Percentiles rank a stretch among this genome's conserved stretches.
phyloP scores from a whole-genome alignment of 2,888 invertebrate genomes.

The Gandaritis pyraliata region DNA sequence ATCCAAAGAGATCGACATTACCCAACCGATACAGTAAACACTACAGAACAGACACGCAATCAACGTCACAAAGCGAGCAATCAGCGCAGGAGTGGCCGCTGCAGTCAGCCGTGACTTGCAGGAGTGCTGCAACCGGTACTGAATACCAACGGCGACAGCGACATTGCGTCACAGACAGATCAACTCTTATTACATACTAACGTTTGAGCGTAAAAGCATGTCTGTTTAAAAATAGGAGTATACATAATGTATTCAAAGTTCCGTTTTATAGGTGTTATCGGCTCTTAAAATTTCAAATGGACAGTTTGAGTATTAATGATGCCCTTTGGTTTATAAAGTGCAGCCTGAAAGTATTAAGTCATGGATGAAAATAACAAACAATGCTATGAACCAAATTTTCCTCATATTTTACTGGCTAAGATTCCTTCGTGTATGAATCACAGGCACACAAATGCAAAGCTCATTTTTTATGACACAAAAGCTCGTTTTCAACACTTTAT shows the following conservation, averaged over 20 bases:
- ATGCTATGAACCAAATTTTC: too few species aligned
- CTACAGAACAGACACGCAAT: constrained; percentile 34
- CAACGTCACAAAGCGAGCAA: constrained; percentile 35
- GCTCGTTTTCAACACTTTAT: constrained; percentile 15
- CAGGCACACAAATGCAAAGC: not conserved
- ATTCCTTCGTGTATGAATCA: not conserved
- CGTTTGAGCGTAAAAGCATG: not conserved
- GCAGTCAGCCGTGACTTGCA: constrained; percentile 39
- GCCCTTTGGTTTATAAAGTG: too few species aligned
- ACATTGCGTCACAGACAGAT: constrained; percentile 19
- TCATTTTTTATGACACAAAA: not conserved
- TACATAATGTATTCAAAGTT: too few species aligned
- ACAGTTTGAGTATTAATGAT: too few species aligned
- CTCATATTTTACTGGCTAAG: too few species aligned
- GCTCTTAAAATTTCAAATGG: too few species aligned
- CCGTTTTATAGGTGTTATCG: too few species aligned
- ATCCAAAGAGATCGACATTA: constrained; percentile 24
- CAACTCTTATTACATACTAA: constrained; percentile 9
- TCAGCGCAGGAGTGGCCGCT: constrained; percentile 34
- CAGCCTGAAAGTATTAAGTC: too few species aligned
- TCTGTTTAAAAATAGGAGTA: too few species aligned
- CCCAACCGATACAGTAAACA: constrained; percentile 25
- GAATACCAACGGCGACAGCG: constrained; percentile 18
- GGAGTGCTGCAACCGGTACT: constrained; percentile 23
- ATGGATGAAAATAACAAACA: too few species aligned